Conservation (phyloP, 53 echinoderm and acorn worm species). For the Hippasteria phrygiana region DNA sequence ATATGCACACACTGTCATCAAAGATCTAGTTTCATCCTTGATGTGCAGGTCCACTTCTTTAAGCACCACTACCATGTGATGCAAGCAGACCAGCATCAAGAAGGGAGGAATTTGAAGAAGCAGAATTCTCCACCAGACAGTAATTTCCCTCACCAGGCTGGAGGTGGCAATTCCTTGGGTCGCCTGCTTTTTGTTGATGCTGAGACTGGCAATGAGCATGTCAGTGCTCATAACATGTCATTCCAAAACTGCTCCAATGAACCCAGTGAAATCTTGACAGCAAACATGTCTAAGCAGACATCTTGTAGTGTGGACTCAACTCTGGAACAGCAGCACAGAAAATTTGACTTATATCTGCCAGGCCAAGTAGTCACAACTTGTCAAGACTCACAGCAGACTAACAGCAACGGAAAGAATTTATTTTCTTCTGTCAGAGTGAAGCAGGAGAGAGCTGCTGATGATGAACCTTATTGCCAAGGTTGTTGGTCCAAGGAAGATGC, state of each 20-base stretch:
- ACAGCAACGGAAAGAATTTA: not conserved
- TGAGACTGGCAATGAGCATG: too few relatives aligned
- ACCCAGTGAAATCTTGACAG: not conserved
- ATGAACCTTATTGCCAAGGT: not conserved
- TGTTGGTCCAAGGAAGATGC: not conserved
- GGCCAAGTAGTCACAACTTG: not conserved
- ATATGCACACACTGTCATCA: constrained; percentile 16
- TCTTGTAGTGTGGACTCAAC: not conserved
- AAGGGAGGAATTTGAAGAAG: not conserved
- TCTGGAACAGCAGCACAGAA: not conserved
- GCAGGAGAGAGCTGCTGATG: constrained; percentile 20
- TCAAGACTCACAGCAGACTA: not conserved
- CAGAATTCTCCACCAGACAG: too few relatives aligned
- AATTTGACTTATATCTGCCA: not conserved
- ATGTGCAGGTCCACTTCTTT: constrained; percentile 45
- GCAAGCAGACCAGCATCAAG: not conserved
- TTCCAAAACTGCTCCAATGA: not conserved
- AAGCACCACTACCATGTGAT: not conserved
- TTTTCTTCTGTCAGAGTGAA: not conserved
- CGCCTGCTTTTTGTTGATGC: too few relatives aligned
- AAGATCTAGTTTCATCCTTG: constrained; percentile 13
- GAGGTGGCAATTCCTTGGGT: too few relatives aligned
- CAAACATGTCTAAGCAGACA: not conserved
- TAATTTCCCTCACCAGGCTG: too few relatives aligned
- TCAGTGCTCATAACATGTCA: not conserved